These are phyloP conservation scores for Sphaerodactylus townsendi DNA, from an alignment of 2,113 vertebrate genomes.

Conservation along the genomic window DNA sequence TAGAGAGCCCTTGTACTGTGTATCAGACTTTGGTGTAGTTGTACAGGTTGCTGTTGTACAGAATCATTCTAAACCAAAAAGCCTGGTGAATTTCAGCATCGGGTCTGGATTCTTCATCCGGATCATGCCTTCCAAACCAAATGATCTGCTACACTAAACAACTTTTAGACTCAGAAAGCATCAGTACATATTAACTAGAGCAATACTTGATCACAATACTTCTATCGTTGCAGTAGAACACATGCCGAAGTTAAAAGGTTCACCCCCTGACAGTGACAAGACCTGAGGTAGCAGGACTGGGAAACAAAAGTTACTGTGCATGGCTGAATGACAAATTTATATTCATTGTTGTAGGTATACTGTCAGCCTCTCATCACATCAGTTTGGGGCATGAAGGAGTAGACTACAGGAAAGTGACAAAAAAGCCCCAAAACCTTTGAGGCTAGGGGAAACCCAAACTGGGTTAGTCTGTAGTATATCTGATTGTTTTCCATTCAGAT, in stretches of 20 bases:
- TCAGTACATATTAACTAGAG: neutral
- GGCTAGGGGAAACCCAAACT: neutral
- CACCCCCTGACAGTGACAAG: too few species aligned
- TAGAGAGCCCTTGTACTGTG: neutral
- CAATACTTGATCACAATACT: neutral
- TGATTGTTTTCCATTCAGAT: neutral
- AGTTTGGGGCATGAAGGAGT: too few species aligned
- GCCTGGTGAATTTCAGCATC: slow-evolving; percentile 1
- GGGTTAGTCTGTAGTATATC: neutral
- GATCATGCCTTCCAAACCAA: too few species aligned
- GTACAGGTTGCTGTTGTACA: slow-evolving; percentile 32
- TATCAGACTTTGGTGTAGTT: slow-evolving; percentile 29
- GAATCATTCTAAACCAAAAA: neutral
- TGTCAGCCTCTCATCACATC: neutral
- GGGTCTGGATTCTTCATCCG: too few species aligned
- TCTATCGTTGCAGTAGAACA: neutral
- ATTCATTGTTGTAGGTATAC: too few species aligned
- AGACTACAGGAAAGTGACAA: neutral
- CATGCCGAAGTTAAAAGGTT: neutral
- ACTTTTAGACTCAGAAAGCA: too few species aligned
- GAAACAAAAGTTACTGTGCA: neutral
- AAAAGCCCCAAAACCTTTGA: neutral
- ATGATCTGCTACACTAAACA: too few species aligned
- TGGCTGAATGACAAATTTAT: neutral
- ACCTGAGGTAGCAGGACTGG: neutral